Evolutionary conservation across 1,140 invertebrate species (phyloP).

Genomic region (Idris sp.): DNA sequence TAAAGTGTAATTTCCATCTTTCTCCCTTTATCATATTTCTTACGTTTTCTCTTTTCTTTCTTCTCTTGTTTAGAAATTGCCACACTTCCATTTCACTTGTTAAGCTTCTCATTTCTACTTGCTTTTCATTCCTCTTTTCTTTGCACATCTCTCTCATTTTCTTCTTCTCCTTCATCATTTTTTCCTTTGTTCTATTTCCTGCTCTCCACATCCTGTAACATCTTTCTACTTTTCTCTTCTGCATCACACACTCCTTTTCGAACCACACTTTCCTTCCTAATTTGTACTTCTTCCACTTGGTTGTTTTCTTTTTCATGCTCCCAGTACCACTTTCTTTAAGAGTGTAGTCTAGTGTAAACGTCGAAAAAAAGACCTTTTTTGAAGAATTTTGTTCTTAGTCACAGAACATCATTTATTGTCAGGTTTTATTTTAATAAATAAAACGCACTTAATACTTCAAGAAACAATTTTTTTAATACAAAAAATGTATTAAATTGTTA

Average conservation of each 20-base stretch:
- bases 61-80: background rate
- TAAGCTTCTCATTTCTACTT: background rate
- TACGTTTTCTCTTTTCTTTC: background rate
- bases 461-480: too few relatives aligned
- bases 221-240: background rate
- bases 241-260: background rate
- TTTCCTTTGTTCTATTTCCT: background rate
- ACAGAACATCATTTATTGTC: too few relatives aligned
- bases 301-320: background rate
- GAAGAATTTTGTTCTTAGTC: too few relatives aligned
- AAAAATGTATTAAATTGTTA: too few relatives aligned
- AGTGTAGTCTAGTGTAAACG: too few relatives aligned
- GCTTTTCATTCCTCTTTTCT: background rate
- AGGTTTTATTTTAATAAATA: too few relatives aligned
- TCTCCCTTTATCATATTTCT: background rate
- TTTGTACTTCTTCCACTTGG: background rate
- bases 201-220: background rate
- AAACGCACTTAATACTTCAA: too few relatives aligned
- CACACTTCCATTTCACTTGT: constrained; percentile 6
- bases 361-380: too few relatives aligned
- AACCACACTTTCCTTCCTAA: background rate
- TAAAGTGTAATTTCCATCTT: background rate
- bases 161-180: background rate
- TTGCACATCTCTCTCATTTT: background rate
- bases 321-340: too few relatives aligned